phyloP scores from a whole-genome alignment of 1,140 invertebrate genomes.

The Rhopalosiphum padi region DNA sequence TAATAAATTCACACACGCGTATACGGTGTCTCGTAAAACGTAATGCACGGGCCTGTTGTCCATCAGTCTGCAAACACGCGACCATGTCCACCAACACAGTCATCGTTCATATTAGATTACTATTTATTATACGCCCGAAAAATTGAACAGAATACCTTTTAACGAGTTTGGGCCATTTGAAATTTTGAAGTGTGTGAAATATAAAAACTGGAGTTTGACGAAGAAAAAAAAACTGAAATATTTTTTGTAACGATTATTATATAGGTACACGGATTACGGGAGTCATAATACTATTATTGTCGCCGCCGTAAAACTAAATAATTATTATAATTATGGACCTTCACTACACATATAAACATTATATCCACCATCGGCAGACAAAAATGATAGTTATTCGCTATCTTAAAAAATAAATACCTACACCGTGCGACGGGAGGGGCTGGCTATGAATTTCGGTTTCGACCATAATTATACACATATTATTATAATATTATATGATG shows the following conservation, averaged over 20 bases:
- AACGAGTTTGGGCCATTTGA: not conserved
- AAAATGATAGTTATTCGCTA: slow-evolving; percentile 7
- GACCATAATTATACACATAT: not conserved
- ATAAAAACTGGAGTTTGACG: not conserved
- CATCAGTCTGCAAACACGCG: not conserved
- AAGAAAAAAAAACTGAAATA: not conserved
- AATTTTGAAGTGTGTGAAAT: not conserved
- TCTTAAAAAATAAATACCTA: not conserved
- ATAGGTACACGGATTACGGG: not conserved
- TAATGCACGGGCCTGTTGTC: not conserved
- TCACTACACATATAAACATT: not conserved
- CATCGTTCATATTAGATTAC: not conserved
- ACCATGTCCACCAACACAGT: not conserved
- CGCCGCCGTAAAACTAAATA: not conserved
- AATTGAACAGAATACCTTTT: not conserved
- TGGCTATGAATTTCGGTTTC: not conserved
- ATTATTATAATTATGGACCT: slow-evolving; percentile 10
- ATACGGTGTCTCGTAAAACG: not conserved
- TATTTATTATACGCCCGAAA: not conserved
- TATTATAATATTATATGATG: not conserved
- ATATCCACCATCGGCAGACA: not conserved
- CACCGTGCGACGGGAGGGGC: not conserved
- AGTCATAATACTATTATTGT: not conserved
- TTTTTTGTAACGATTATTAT: not conserved
- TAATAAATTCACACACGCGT: not conserved